Base-by-base conservation (phyloP, 2,113 vertebrate genomes). In the Crotalus horridus region DNA sequence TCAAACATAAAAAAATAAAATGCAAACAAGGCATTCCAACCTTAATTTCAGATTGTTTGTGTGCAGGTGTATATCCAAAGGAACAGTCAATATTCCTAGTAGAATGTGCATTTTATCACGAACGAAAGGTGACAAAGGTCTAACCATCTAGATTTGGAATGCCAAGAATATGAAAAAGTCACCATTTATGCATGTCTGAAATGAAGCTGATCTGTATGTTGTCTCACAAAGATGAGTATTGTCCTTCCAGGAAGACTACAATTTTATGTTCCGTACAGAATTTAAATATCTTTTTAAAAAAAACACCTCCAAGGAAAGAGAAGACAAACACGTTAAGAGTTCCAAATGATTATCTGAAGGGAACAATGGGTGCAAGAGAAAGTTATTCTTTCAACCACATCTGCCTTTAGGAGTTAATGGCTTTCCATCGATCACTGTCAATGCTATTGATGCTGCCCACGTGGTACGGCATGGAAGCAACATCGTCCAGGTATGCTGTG, bases 381-480 rank as follows among this genome's bases (percentile, higher is more conserved):
- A 95, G 94, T 89, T 64, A 48, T 51, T 11, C 46, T 90, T 0
- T 0, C 33, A 92, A 91, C 12, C 15, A 2, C 69, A 56, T 48
- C 64, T 92, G 94, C 88, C 85, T 98, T 43, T 95, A 99, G 92
- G 97, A 97, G 0, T 98, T 99, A 96, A 99, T 97, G 33, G 98
- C 97, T 96, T 98, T 99, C 99, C 99, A 99, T 95, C 98, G 98
- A 94, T 99, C 99, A 2, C 98, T 99, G 97, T 99, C 99, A 0
- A 98, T 95, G 95, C 99, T 99, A 97, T 98, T 99, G 95, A 99
- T 97, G 96, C 98, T 99, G 97, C 98, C 98, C 0, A 98, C 96
- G 0, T 99, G 98, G 90, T 98, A 99, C 0, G 99, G 99, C 96
- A 99, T 98, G 0, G 99, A 99, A 10, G 98, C 99, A 4, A 99